These are phyloP conservation scores for Thaleichthys pacificus DNA, from an alignment of 2,797 vertebrate species.

Conservation along the genomic window DNA sequence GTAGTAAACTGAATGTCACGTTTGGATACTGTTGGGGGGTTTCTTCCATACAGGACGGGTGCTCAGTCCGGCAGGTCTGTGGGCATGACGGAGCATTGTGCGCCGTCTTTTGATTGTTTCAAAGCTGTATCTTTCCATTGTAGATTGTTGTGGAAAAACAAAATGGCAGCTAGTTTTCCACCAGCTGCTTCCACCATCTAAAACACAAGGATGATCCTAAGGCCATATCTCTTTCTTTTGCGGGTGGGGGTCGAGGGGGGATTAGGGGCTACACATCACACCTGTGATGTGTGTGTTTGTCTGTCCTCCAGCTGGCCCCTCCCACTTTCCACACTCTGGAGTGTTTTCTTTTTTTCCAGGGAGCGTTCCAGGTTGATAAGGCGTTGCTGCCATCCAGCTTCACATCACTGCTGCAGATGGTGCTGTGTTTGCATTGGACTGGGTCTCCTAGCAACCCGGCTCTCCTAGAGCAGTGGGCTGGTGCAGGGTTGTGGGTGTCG, in stretches of 20 bases:
- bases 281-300: constrained; percentile 37
- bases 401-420: constrained; percentile 75
- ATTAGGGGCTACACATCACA: constrained; percentile 23
- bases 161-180: constrained; percentile 30
- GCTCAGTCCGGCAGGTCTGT: no score
- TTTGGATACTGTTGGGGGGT: neutral
- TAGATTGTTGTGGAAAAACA: constrained; percentile 23
- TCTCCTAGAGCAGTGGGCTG: constrained; percentile 52
- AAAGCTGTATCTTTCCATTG: neutral
- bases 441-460: constrained; percentile 78
- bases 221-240: no score
- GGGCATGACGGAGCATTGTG: no score
- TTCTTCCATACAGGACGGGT: neutral
- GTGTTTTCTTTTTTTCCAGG: neutral
- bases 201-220: no score
- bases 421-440: constrained; percentile 71
- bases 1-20: neutral
- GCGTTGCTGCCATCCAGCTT: neutral
- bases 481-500: constrained; percentile 56
- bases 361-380: constrained; percentile 28
- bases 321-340: neutral
- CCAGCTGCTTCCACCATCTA: no score
- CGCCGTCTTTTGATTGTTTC: no score
- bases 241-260: neutral
- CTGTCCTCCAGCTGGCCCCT: neutral